phyloP scores from a whole-genome alignment of 1,140 invertebrate genomes.

The Drosophila asahinai region DNA sequence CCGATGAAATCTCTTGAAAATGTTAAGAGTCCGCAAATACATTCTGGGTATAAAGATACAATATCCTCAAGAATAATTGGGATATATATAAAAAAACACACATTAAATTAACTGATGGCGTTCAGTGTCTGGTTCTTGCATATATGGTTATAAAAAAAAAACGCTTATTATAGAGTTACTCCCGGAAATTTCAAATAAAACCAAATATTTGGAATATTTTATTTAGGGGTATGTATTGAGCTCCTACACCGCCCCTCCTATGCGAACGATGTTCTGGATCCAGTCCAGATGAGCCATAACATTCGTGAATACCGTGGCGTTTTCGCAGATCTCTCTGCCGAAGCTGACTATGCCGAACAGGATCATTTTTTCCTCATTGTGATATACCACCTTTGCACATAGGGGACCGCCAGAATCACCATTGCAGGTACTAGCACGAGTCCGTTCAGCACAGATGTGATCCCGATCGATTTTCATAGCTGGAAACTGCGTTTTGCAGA shows the following conservation, averaged over 20 bases:
- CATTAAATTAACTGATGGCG: not conserved
- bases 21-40: too few relatives aligned
- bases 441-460: conserved; percentile 10
- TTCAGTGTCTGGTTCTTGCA: not conserved
- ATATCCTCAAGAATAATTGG: too few relatives aligned
- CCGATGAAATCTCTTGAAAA: too few relatives aligned
- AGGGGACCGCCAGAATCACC: conserved; percentile 27
- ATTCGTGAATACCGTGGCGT: conserved; percentile 20
- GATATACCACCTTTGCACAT: not conserved
- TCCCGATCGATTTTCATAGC: not conserved
- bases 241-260: not conserved
- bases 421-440: not conserved
- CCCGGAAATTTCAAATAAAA: not conserved
- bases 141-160: not conserved
- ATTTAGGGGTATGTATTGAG: not conserved
- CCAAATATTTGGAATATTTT: not conserved
- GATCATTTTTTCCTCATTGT: not conserved
- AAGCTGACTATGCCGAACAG: conserved; percentile 23
- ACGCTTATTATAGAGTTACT: not conserved
- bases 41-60: too few relatives aligned
- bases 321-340: not conserved
- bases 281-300: conserved; percentile 21
- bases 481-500: not conserved
- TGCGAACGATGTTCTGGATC: not conserved
- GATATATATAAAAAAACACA: not conserved